These are phyloP conservation scores for Melinopterus prodromus DNA, from an alignment of 2,888 invertebrate genomes.

Conservation along the genomic window DNA sequence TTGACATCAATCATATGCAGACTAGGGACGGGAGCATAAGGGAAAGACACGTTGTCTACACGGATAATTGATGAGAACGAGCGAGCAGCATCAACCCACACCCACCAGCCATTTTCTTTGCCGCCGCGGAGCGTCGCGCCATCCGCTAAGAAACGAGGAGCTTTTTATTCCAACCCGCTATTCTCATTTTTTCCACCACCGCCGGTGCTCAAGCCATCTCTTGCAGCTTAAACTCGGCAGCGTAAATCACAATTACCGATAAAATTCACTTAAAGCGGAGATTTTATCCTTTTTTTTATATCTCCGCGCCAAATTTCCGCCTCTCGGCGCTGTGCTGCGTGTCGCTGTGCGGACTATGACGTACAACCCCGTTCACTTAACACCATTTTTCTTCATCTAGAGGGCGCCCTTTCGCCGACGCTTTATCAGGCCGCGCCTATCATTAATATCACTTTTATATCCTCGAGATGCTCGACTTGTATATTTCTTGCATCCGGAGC, in stretches of 20 bases:
- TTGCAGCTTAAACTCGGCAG: slow-evolving; percentile 14
- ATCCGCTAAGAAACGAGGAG: neutral
- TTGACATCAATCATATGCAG: slow-evolving; percentile 42
- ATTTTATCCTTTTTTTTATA: neutral
- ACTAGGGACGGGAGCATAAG: slow-evolving; percentile 43
- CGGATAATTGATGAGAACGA: slow-evolving; percentile 49
- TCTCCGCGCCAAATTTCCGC: slow-evolving; percentile 39
- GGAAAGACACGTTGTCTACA: slow-evolving; percentile 46
- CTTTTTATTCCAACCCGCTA: neutral
- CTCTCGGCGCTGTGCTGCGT: slow-evolving; percentile 23
- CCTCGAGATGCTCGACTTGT: slow-evolving; percentile 60
- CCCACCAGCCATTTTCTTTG: slow-evolving; percentile 18
- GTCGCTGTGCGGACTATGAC: slow-evolving; percentile 46
- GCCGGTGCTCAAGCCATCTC: slow-evolving; percentile 10
- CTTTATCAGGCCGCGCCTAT: slow-evolving; percentile 57
- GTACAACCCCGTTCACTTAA: slow-evolving; percentile 48
- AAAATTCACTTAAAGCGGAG: slow-evolving; percentile 29
- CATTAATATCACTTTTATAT: slow-evolving; percentile 63
- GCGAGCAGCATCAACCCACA: slow-evolving; percentile 16
- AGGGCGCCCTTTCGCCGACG: slow-evolving; percentile 38
- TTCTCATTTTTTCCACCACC: neutral
- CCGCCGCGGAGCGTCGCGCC: neutral
- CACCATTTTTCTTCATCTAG: slow-evolving; percentile 59
- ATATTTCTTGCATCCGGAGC: slow-evolving; percentile 57
- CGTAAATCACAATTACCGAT: slow-evolving; percentile 34